Percentiles rank a stretch among this genome's conserved stretches.
These are phyloP conservation scores for Tiliacea aurago DNA, from an alignment of 2,888 invertebrate genomes.

Conservation along the genomic window DNA sequence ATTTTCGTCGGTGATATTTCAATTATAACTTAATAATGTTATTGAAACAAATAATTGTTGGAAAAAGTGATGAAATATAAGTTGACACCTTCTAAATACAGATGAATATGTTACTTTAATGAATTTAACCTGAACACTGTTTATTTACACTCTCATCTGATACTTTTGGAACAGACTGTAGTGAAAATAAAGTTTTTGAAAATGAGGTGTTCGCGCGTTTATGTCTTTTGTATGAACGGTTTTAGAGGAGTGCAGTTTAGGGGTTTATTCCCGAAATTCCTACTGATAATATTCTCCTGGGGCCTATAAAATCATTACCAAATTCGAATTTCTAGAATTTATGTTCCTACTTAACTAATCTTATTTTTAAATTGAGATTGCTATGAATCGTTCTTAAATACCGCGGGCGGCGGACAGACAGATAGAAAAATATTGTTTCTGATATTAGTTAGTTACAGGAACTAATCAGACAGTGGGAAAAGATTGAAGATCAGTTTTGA, in stretches of 20 bases:
- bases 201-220: slow-evolving; percentile 39
- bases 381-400: neutral
- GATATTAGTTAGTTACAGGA: too few relatives aligned
- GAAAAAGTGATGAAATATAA: too few relatives aligned
- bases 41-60: too few relatives aligned
- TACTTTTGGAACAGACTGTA: too few relatives aligned
- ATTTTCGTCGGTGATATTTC: too few relatives aligned
- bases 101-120: too few relatives aligned
- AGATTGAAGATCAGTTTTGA: neutral
- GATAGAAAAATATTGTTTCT: neutral
- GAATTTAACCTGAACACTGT: too few relatives aligned
- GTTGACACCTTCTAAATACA: too few relatives aligned
- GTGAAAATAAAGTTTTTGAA: too few relatives aligned
- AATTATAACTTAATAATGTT: too few relatives aligned
- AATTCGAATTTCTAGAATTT: too few relatives aligned
- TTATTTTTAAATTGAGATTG: neutral
- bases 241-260: neutral
- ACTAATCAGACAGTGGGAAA: slow-evolving; percentile 4
- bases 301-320: neutral
- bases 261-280: neutral
- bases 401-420: neutral
- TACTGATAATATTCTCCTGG: neutral
- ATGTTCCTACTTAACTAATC: neutral
- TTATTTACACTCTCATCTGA: too few relatives aligned
- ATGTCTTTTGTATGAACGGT: slow-evolving; percentile 58